phyloP scores from a whole-genome alignment of 2,113 vertebrate species.

The Ochotona princeps region DNA sequence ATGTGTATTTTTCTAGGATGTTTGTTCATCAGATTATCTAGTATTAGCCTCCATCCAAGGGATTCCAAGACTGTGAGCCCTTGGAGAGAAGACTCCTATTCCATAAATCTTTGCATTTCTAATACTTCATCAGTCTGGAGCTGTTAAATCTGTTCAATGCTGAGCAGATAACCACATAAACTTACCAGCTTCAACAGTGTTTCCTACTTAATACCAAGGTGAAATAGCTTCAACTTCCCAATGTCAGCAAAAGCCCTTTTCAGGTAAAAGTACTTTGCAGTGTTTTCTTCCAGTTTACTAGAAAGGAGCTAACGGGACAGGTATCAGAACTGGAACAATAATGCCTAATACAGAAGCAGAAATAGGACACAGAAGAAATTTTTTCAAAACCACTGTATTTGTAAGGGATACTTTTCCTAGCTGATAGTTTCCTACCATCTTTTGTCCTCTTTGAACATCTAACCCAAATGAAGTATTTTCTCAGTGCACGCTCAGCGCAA shows the following conservation, averaged over 20 bases:
- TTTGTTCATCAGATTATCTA: slow-evolving; percentile 54
- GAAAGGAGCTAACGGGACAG: neutral
- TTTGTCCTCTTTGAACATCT: neutral
- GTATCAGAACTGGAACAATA: neutral
- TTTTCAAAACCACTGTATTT: slow-evolving; percentile 24
- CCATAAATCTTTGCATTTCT: slow-evolving; percentile 28
- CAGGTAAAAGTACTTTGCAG: neutral
- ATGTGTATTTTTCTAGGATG: slow-evolving; percentile 55
- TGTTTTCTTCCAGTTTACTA: neutral
- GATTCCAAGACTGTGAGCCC: slow-evolving; percentile 59
- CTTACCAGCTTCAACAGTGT: slow-evolving; percentile 44
- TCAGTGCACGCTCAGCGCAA: neutral
- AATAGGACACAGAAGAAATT: neutral
- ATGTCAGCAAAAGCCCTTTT: slow-evolving; percentile 30
- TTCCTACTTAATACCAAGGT: slow-evolving; percentile 41
- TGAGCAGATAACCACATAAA: slow-evolving; percentile 25
- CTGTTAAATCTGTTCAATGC: slow-evolving; percentile 5
- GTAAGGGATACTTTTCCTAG: neutral
- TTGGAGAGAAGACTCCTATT: neutral
- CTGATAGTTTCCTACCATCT: neutral
- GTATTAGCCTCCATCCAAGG: neutral
- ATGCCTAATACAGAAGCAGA: neutral
- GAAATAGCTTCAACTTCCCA: slow-evolving; percentile 41
- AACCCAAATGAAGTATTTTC: slow-evolving; percentile 11
- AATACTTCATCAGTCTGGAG: neutral